A percentile compares a stretch with the other conserved stretches of the same genome.
phyloP scores from a whole-genome alignment of 2,797 vertebrate species.

The Telmatherina bonti region DNA sequence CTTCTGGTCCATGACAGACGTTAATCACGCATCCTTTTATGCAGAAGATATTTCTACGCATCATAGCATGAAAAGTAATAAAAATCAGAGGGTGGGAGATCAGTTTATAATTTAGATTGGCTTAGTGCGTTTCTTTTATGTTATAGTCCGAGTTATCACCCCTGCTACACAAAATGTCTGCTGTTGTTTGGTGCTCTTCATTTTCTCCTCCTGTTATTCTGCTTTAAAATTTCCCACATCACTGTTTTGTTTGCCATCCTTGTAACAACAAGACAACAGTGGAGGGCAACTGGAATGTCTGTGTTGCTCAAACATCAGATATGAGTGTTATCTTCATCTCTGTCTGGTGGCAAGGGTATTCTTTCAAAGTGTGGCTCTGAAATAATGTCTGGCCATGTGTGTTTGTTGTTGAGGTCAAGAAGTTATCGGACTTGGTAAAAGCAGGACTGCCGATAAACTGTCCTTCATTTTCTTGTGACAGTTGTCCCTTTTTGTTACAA shows the following conservation, averaged over 20 bases:
- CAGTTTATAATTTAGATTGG: background rate
- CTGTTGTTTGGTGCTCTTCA: background rate
- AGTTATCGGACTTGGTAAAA: conserved; percentile 27
- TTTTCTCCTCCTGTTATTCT: background rate
- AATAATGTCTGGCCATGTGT: conserved; percentile 2
- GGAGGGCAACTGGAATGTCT: conserved; percentile 11
- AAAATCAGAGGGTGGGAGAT: background rate
- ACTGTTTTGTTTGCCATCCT: conserved; percentile 14
- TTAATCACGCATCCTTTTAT: background rate
- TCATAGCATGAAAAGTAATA: background rate
- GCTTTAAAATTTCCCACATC: background rate
- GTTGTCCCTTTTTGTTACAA: conserved; percentile 18
- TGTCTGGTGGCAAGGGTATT: conserved; percentile 13
- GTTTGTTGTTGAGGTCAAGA: conserved; percentile 18
- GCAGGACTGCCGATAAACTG: conserved; percentile 27
- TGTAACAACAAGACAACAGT: conserved; percentile 23
- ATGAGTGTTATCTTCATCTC: conserved; percentile 19
- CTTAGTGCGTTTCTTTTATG: too few relatives aligned
- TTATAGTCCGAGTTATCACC: background rate
- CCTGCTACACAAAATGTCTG: background rate
- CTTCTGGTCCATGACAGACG: background rate
- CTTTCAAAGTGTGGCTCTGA: conserved; percentile 17
- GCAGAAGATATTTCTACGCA: background rate
- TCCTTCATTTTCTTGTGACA: conserved; percentile 29
- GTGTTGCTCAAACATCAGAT: conserved; percentile 7